A percentile compares a stretch with the other conserved stretches of the same genome.
Conservation (phyloP, 2,113 vertebrate species). For the Perca fluviatilis region DNA sequence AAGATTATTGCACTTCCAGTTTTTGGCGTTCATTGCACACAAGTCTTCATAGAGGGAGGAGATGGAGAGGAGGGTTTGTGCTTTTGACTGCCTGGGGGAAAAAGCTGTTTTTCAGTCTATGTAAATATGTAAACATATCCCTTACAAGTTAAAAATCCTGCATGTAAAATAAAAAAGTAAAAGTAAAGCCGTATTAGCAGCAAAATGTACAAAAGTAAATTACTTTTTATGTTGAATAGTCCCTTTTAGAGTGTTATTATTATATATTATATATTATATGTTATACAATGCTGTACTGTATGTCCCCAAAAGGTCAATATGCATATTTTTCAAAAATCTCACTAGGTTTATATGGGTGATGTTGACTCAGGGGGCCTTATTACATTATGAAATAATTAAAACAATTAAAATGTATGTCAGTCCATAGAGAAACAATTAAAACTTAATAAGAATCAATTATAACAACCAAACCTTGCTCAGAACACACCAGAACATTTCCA, state of each 20-base stretch:
- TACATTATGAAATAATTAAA: constrained; percentile 64
- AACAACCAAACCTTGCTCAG: constrained; percentile 56
- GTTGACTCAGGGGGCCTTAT: constrained; percentile 30
- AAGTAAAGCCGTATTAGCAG: background rate
- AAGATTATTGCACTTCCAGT: too few relatives aligned
- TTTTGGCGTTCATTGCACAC: too few relatives aligned
- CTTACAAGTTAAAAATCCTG: background rate
- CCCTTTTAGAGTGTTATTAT: background rate
- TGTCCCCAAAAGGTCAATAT: constrained; percentile 14
- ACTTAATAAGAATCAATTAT: constrained; percentile 72
- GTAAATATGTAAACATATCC: background rate
- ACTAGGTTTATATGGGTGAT: constrained; percentile 26
- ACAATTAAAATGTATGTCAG: constrained; percentile 55
- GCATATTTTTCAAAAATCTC: background rate
- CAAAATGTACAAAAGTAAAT: background rate
- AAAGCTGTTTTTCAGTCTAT: too few relatives aligned
- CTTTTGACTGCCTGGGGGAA: too few relatives aligned
- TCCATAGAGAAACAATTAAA: constrained; percentile 63
- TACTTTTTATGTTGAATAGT: background rate
- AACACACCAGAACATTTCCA: constrained; percentile 61
- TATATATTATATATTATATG: background rate
- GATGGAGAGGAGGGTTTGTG: too few relatives aligned
- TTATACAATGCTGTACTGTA: too few relatives aligned
- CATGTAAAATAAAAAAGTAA: background rate
- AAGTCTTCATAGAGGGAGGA: too few relatives aligned